These are phyloP conservation scores for Bombycilla garrulus DNA, from an alignment of 2,113 vertebrate genomes.

Conservation along the genomic window DNA sequence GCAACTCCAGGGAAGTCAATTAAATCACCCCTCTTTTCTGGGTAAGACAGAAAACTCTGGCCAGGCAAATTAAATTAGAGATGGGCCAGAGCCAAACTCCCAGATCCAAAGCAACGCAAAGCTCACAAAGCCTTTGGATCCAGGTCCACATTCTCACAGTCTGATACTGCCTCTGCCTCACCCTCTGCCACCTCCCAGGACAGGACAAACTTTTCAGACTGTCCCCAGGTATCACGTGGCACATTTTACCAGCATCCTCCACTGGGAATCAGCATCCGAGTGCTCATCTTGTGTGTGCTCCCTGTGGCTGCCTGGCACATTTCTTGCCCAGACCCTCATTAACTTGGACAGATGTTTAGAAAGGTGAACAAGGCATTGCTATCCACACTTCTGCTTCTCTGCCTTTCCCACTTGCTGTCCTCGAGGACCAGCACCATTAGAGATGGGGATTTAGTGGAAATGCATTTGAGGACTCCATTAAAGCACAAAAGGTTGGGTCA, in stretches of 20 bases:
- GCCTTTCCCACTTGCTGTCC: neutral
- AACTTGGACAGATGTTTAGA: neutral
- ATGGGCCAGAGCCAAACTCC: conserved; percentile 35
- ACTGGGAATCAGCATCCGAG: neutral
- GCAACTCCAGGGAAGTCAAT: neutral
- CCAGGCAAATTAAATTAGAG: conserved; percentile 45
- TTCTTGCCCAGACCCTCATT: neutral
- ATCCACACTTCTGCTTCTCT: neutral
- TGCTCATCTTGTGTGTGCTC: neutral
- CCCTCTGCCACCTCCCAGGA: neutral
- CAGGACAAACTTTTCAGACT: neutral
- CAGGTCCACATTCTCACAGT: conserved; percentile 35
- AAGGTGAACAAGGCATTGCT: neutral
- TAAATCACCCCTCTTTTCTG: conserved; percentile 11
- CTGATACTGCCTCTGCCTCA: neutral
- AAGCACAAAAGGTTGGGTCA: neutral
- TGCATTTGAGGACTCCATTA: neutral
- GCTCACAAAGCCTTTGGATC: neutral
- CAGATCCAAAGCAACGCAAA: neutral
- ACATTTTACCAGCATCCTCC: neutral
- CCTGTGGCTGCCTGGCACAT: neutral
- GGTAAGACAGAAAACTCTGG: neutral
- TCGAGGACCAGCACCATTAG: neutral
- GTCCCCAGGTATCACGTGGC: neutral
- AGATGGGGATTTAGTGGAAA: neutral